Evolutionary conservation across 2,113 vertebrate species (phyloP), one percentile per base, ranked within the genome.

Genomic region (Theristicus caerulescens): DNA sequence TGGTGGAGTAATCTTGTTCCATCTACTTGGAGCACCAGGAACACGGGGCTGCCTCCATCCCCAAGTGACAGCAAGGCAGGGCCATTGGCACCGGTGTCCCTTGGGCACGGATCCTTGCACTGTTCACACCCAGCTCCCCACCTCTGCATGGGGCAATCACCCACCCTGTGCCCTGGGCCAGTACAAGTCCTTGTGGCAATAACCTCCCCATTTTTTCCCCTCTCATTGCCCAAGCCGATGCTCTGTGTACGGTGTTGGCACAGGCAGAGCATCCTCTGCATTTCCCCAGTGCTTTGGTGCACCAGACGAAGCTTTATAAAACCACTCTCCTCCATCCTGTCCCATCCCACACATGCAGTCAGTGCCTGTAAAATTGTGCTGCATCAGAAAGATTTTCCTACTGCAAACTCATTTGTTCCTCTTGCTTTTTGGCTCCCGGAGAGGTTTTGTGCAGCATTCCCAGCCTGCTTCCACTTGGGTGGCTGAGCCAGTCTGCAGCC

Each of bases 361-460:
- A 4, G 5, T 25, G 27, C n/a, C 38, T 55, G 38, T 36, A 55
- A 59, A 86, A 74, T n/a, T 59, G 17, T 57, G 46, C 61, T 66
- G 36, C 13, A 17, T 62, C 55, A 54, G 61, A 52, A 55, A 66
- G 36, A 79, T 94, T 84, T 76, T 20, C 81, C 72, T 82, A 14
- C 71, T n/a, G 12, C 36, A 85, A 90, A 73, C 16, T 52, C 31
- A 13, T 77, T 93, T 90, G 31, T 40, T 91, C 58, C 74, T 92
- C 73, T 73, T 66, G 22, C 61, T 79, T 96, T 94, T 78, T 95
- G 65, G 91, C 91, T 94, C 61, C 59, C 4, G 6, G 38, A 81
- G 71, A 52, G 64, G 20, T 72, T 92, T 59, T 49, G 21, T 58
- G 38, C 61, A 82, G 11, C 66, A 27, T 34, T 92, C 84, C 64